Percentiles rank a stretch among this genome's conserved stretches.
These are phyloP conservation scores for Aelia acuminata DNA, from an alignment of 2,888 invertebrate species.

Conservation along the genomic window DNA sequence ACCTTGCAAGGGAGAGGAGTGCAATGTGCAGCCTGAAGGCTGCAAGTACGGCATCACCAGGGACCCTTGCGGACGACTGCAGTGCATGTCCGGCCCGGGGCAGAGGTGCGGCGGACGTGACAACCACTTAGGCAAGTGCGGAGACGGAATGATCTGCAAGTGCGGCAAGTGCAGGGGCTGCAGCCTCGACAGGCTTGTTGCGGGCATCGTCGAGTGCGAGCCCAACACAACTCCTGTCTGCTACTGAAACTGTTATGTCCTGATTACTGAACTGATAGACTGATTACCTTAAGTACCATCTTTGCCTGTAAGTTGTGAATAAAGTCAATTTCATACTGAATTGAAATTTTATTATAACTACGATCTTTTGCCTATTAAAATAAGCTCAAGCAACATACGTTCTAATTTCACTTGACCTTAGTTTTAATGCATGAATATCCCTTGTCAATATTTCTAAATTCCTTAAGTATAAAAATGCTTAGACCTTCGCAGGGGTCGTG, in stretches of 20 bases:
- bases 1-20: constrained; percentile 64
- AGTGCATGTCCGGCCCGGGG: constrained; percentile 61
- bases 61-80: constrained; percentile 59
- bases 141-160: constrained; percentile 61
- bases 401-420: no score
- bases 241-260: constrained; percentile 1
- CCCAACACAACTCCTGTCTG: constrained; percentile 59
- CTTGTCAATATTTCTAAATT: no score
- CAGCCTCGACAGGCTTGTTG: constrained; percentile 53
- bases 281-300: background rate
- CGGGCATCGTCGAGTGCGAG: constrained; percentile 61
- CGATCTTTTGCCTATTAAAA: no score
- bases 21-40: constrained; percentile 59
- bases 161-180: constrained; percentile 62
- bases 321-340: background rate
- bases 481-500: no score
- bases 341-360: background rate
- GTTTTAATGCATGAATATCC: no score
- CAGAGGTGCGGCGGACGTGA: constrained; percentile 61
- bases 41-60: constrained; percentile 59
- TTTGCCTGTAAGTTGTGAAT: background rate
- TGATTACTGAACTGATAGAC: background rate
- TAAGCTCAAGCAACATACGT: no score
- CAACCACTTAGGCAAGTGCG: constrained; percentile 62
- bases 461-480: no score